A percentile compares a stretch with the other conserved stretches of the same genome.
Conservation (phyloP, 2,888 invertebrate species). For the Lycia hirtaria region DNA sequence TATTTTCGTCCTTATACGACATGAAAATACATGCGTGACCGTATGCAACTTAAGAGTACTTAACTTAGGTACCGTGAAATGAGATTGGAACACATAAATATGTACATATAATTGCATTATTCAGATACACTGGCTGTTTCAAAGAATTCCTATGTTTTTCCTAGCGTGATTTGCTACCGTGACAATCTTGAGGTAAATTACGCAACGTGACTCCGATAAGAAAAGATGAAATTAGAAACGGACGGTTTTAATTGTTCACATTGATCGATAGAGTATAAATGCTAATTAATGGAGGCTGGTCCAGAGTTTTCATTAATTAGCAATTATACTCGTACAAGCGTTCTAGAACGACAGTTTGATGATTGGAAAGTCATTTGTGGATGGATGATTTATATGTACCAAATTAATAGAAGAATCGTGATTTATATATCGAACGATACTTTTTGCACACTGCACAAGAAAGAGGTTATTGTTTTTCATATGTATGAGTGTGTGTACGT, state of each 20-base stretch:
- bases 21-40: too few relatives aligned
- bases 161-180: constrained; percentile 13
- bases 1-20: too few relatives aligned
- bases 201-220: constrained; percentile 35
- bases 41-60: too few relatives aligned
- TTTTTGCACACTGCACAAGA: too few relatives aligned
- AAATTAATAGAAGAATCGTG: too few relatives aligned
- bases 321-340: constrained; percentile 1
- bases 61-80: constrained; percentile 40
- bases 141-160: too few relatives aligned
- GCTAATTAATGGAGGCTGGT: too few relatives aligned
- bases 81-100: constrained; percentile 54
- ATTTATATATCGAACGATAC: too few relatives aligned
- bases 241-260: constrained; percentile 25
- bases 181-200: constrained; percentile 25
- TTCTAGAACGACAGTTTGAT: not conserved
- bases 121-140: constrained; percentile 47
- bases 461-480: too few relatives aligned
- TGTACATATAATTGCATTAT: constrained; percentile 49
- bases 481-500: too few relatives aligned
- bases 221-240: constrained; percentile 21
- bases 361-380: not conserved
- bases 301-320: not conserved
- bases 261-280: too few relatives aligned
- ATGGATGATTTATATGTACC: too few relatives aligned